Percentiles rank a stretch among this genome's conserved stretches.
These are phyloP conservation scores for Pteropus alecto DNA, from an alignment of 2,113 vertebrate genomes.

Conservation along the genomic window DNA sequence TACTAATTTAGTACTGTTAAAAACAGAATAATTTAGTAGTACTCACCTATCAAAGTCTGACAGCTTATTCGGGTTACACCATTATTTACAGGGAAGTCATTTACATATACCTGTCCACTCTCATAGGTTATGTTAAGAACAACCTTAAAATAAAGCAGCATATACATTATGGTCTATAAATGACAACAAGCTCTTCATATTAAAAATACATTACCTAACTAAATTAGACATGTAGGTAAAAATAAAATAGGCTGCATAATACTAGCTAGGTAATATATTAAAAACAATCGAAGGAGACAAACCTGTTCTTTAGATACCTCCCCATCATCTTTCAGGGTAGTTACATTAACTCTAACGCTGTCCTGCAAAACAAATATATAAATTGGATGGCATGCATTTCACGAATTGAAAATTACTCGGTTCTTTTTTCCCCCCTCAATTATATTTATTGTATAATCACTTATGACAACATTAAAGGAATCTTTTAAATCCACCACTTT, in stretches of 20 bases:
- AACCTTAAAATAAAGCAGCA: slow-evolving; percentile 83
- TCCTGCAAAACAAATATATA: slow-evolving; percentile 82
- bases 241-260: neutral
- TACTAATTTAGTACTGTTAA: slow-evolving; percentile 11
- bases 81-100: slow-evolving; percentile 91
- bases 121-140: slow-evolving; percentile 85
- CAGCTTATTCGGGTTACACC: slow-evolving; percentile 91
- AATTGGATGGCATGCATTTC: neutral
- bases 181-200: slow-evolving; percentile 31
- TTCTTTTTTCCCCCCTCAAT: neutral
- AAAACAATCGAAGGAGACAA: slow-evolving; percentile 57
- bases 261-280: neutral
- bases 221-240: neutral
- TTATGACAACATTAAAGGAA: neutral
- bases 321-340: slow-evolving; percentile 80
- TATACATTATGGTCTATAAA: slow-evolving; percentile 59
- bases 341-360: slow-evolving; percentile 88
- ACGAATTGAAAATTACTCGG: neutral
- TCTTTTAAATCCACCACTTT: neutral
- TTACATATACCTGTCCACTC: slow-evolving; percentile 89
- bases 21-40: slow-evolving; percentile 46
- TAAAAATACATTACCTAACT: slow-evolving; percentile 42
- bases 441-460: neutral
- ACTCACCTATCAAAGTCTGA: slow-evolving; percentile 91
- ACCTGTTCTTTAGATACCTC: slow-evolving; percentile 89